These are phyloP conservation scores for Fulica atra DNA, from an alignment of 2,113 vertebrate genomes.

Conservation along the genomic window DNA sequence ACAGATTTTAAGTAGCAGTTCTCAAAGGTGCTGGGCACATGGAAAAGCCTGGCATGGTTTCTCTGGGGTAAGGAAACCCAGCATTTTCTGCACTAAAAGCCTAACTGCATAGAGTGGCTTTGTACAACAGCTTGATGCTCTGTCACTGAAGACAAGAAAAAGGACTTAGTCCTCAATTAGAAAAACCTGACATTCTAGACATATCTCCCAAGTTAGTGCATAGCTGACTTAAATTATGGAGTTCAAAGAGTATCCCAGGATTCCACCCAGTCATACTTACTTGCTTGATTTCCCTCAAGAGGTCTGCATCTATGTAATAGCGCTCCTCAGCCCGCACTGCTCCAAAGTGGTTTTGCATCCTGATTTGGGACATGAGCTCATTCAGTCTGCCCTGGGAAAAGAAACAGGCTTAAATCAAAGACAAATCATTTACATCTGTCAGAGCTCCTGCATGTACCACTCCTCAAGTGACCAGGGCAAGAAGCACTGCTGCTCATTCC, in stretches of 20 bases:
- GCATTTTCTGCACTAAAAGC: not conserved
- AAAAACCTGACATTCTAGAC: not conserved
- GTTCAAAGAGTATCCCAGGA: not conserved
- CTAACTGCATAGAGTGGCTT: not conserved
- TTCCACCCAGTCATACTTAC: slow-evolving; percentile 63
- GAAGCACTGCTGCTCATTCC: accelerated
- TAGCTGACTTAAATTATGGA: not conserved
- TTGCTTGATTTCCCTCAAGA: slow-evolving; percentile 94
- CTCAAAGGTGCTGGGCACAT: not conserved
- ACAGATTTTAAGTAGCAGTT: not conserved
- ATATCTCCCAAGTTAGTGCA: accelerated
- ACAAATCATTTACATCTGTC: not conserved
- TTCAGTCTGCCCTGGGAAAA: slow-evolving; percentile 91
- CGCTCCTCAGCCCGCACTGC: slow-evolving; percentile 92
- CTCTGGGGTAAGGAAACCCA: not conserved
- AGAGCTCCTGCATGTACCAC: not conserved
- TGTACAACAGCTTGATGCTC: not conserved
- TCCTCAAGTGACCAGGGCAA: not conserved
- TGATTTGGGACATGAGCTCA: slow-evolving; percentile 97
- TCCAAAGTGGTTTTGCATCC: slow-evolving; percentile 98
- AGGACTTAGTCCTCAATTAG: not conserved
- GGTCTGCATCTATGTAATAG: slow-evolving; percentile 91
- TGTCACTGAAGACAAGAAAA: not conserved
- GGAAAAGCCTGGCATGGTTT: not conserved
- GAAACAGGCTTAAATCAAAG: not conserved